Conservation (phyloP, 2,888 invertebrate genomes). For the Doris montereyensis region DNA sequence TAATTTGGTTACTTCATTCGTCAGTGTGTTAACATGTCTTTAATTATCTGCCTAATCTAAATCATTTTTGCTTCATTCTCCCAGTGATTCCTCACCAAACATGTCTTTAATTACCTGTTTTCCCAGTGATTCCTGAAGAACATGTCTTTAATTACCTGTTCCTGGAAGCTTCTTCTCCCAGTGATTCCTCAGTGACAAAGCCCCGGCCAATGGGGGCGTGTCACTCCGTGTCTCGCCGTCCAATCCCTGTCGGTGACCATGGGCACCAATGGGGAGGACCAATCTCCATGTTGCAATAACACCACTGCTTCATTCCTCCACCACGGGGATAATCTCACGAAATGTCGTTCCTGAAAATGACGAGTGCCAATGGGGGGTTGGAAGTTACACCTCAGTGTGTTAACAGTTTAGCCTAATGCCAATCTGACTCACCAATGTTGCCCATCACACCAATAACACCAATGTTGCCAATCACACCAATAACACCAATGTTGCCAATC, state of each 20-base stretch:
- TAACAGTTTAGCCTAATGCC: no score
- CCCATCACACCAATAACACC: neutral
- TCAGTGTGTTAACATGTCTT: no score
- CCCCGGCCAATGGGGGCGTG: constrained; percentile 63
- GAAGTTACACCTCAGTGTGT: neutral
- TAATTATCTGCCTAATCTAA: constrained; percentile 66
- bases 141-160: no score
- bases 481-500: no score
- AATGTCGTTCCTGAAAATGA: constrained; percentile 67
- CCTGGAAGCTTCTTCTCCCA: constrained; percentile 52
- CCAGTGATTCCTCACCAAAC: neutral
- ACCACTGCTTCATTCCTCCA: constrained; percentile 65
- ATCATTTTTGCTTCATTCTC: constrained; percentile 61
- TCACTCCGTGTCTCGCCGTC: constrained; percentile 57
- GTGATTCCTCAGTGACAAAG: no score
- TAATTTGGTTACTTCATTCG: no score
- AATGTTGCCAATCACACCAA: no score
- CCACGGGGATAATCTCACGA: constrained; percentile 59
- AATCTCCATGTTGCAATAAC: constrained; percentile 52
- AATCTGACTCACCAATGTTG: neutral
- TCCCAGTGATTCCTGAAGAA: constrained; percentile 70
- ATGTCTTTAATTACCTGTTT: no score
- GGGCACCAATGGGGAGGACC: constrained; percentile 53
- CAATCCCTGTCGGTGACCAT: constrained; percentile 54
- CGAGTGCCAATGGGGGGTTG: neutral